These are phyloP conservation scores for Ciconia stormi DNA, from an alignment of 2,113 vertebrate species.

Conservation along the genomic window DNA sequence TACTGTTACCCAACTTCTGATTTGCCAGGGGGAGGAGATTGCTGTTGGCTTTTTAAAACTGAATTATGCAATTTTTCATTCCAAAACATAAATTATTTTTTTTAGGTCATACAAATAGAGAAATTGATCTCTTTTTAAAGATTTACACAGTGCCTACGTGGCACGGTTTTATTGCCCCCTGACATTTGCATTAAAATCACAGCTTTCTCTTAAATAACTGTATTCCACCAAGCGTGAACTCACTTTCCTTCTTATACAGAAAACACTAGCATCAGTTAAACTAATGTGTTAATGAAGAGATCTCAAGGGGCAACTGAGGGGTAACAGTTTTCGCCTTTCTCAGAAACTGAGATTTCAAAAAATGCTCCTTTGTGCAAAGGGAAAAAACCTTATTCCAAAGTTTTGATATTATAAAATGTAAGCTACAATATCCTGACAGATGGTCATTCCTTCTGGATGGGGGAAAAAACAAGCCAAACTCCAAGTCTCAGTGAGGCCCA, in stretches of 20 bases:
- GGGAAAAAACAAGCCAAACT: not conserved
- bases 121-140: not conserved
- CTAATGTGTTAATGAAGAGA: not conserved
- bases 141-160: not conserved
- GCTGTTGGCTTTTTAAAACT: not conserved
- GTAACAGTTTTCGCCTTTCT: not conserved
- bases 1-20: not conserved
- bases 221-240: not conserved
- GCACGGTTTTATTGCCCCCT: not conserved
- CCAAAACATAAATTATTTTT: not conserved
- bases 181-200: not conserved
- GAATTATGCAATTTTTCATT: not conserved
- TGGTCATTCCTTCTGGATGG: not conserved
- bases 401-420: not conserved
- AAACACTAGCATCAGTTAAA: not conserved
- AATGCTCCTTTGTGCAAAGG: not conserved
- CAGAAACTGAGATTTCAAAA: not conserved
- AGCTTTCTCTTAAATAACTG: not conserved
- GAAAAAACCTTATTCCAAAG: not conserved
- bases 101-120: not conserved
- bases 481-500: not conserved
- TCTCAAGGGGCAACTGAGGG: not conserved
- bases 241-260: not conserved
- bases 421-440: not conserved
- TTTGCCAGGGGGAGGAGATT: not conserved